Percentiles rank a stretch among this genome's conserved stretches.
phyloP scores from a whole-genome alignment of 2,113 vertebrate species.

The Phylloscopus trochiloides region DNA sequence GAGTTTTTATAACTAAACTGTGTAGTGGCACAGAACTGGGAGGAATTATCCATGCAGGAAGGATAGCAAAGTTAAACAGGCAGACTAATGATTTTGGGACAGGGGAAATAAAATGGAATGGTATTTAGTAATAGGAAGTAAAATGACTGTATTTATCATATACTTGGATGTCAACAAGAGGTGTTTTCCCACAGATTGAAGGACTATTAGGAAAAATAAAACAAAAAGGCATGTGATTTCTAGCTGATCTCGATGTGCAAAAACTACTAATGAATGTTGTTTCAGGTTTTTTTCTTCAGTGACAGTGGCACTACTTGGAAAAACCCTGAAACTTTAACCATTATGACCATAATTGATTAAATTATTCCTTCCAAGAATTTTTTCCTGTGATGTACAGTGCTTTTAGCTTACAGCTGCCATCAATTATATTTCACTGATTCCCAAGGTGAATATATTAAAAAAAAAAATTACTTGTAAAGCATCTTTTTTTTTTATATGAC shows the following conservation, averaged over 20 bases:
- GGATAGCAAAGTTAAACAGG: background rate
- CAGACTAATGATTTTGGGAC: background rate
- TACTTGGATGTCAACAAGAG: background rate
- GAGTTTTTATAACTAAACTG: background rate
- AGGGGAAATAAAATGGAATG: background rate
- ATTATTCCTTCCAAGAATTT: background rate
- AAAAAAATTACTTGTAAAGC: background rate
- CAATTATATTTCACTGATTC: background rate
- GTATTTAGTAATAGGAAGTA: background rate
- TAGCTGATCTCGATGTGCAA: rapidly evolving
- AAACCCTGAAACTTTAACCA: background rate
- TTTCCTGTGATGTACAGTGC: background rate
- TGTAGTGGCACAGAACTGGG: background rate
- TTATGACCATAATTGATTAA: background rate
- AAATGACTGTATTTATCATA: background rate
- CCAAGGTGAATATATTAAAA: background rate
- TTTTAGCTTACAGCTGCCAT: background rate
- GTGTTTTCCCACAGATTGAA: background rate
- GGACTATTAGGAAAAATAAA: background rate
- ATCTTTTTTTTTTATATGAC: background rate
- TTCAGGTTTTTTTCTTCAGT: background rate
- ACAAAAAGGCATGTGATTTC: rapidly evolving
- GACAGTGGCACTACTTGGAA: background rate
- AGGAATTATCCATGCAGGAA: background rate
- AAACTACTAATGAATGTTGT: background rate